A percentile compares a stretch with the other conserved stretches of the same genome.
These are phyloP conservation scores for Cololabis saira DNA, from an alignment of 2,113 vertebrate species.

Conservation along the genomic window DNA sequence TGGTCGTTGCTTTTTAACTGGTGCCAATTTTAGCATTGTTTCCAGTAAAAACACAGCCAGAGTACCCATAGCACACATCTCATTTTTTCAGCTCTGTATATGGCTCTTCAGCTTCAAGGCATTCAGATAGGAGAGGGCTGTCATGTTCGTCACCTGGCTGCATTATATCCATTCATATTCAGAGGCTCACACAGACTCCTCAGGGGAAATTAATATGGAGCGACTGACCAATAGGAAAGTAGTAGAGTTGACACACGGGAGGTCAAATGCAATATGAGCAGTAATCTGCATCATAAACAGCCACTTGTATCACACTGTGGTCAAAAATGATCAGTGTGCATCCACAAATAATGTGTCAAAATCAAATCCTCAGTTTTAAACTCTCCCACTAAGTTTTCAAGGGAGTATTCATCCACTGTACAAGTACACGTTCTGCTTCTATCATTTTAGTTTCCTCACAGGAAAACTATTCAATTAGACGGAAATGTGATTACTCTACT, in stretches of 20 bases:
- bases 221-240: slow-evolving; percentile 22
- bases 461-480: not conserved
- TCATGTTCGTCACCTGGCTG: slow-evolving; percentile 35
- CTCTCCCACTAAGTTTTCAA: not conserved
- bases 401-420: not conserved
- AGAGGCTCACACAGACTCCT: slow-evolving; percentile 24
- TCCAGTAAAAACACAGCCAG: slow-evolving; percentile 5
- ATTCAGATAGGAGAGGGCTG: slow-evolving; percentile 19
- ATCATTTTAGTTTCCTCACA: not conserved
- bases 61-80: not conserved
- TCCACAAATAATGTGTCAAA: not conserved
- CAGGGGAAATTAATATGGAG: slow-evolving; percentile 52
- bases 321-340: slow-evolving; percentile 16
- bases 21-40: slow-evolving; percentile 33
- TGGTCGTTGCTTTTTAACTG: slow-evolving; percentile 47
- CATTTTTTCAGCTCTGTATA: not conserved
- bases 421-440: not conserved
- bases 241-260: slow-evolving; percentile 8
- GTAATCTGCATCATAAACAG: slow-evolving; percentile 32
- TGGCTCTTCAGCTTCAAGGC: slow-evolving; percentile 11
- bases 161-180: slow-evolving; percentile 42
- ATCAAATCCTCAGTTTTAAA: slow-evolving; percentile 2
- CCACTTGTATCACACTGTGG: slow-evolving; percentile 13
- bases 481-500: slow-evolving; percentile 4
- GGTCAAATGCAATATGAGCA: slow-evolving; percentile 31